Base-by-base conservation (phyloP, 2,797 vertebrate genomes). In the Hypotaenidia okinawae region DNA sequence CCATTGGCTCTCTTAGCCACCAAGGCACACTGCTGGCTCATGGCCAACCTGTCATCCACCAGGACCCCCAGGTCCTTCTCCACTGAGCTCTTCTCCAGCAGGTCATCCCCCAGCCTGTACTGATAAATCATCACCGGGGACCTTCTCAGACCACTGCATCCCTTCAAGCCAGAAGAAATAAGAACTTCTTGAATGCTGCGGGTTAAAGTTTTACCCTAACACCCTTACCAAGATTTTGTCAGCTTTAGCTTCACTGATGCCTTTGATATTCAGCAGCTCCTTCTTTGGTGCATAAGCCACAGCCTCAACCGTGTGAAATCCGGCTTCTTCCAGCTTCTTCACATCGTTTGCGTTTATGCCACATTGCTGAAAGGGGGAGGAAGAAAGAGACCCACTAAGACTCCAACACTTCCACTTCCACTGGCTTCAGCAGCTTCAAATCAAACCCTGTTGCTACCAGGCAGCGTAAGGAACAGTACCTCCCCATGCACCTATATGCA, bases 251-350 rank as follows among this genome's bases (percentile, higher is more conserved):
- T 99, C 99, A 17, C 99, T 99, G 97, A 99, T 99, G 89, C 99
- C 99, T 95, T 99, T 99, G 94, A 99, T 99, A 96, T 98, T 99
- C 68, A 99, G 98, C 58, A 99, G 97, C 95, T 99, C 99, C 90
- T 99, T 99, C 97, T 99, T 99, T 13, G 99, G 99, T 1, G 99
- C 98, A 16, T 99, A 99, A n/a, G 99, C 99, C 74, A 99, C 99
- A 0, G 99, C 98, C 96, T 99, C 99, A 16, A 99, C 99, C 0
- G 99, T 99, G 97, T 99, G 99, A 96, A 99, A 99, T 10, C 99
- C 99, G 17, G 99, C 99, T 37, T 99, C 99, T 96, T 99, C 99
- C 90, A 99, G 91, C 89, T 99, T 99, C 97, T 99, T 99, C 85
- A 99, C 98, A 92, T 99, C 99, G 41, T 99, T 99, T 69, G 98